These are phyloP conservation scores for Phylloscopus trochiloides DNA, from an alignment of 2,113 vertebrate species.

Conservation along the genomic window DNA sequence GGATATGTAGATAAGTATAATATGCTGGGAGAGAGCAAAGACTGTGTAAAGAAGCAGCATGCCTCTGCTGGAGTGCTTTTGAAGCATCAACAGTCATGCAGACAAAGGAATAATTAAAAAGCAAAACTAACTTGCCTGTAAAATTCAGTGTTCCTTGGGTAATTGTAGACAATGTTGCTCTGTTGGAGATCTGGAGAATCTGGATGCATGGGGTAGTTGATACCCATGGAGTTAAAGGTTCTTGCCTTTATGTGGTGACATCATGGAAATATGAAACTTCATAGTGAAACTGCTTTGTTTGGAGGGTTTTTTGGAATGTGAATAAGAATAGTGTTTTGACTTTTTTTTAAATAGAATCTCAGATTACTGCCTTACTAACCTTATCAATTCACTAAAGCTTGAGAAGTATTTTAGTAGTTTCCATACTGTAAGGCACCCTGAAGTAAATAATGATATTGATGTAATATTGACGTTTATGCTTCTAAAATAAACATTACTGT, in stretches of 20 bases:
- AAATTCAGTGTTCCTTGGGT: neutral
- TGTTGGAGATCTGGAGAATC: neutral
- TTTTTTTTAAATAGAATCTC: neutral
- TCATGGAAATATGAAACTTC: neutral
- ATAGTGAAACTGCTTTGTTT: neutral
- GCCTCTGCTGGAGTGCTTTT: neutral
- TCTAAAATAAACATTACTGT: neutral
- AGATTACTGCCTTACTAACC: neutral
- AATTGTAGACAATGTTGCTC: neutral
- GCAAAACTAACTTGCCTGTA: neutral
- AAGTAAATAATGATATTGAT: neutral
- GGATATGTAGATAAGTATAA: neutral
- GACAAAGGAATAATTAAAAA: neutral
- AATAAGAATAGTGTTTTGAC: neutral
- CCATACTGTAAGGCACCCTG: neutral
- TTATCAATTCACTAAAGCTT: neutral
- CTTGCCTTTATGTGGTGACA: neutral
- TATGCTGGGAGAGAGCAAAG: neutral
- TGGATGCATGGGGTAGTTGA: neutral
- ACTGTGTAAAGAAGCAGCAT: neutral
- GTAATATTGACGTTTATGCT: neutral
- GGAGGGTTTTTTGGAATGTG: neutral
- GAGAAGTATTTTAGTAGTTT: neutral
- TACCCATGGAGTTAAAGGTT: neutral
- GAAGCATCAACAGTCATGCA: neutral